A percentile compares a stretch with the other conserved stretches of the same genome.
Conservation (phyloP, 2,113 vertebrate species). For the Brienomyrus brachyistius region DNA sequence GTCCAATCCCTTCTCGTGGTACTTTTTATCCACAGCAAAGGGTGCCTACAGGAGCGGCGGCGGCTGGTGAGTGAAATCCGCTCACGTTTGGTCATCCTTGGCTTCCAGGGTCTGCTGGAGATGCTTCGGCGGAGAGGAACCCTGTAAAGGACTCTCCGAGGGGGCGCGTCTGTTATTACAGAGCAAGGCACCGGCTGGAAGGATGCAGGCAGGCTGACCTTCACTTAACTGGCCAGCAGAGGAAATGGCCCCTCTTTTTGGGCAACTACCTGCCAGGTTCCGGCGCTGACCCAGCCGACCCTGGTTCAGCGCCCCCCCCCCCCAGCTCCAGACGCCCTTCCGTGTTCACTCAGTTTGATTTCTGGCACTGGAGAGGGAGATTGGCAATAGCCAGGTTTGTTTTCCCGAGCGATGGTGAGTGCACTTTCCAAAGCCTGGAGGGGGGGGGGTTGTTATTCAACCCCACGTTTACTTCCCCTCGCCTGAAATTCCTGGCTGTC, state of each 20-base stretch:
- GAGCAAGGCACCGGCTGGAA: not conserved
- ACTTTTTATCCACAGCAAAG: not conserved
- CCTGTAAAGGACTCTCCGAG: not conserved
- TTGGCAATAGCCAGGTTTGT: not conserved
- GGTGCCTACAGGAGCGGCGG: not conserved
- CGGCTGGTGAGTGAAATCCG: not conserved
- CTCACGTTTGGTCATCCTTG: constrained; percentile 2
- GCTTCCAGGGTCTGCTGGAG: not conserved
- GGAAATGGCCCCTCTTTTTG: not conserved
- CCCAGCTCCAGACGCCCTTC: not conserved
- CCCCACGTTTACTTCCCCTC: constrained; percentile 38
- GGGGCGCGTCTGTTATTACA: not conserved
- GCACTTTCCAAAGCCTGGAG: constrained; percentile 35
- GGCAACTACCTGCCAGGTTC: not conserved
- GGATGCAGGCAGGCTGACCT: not conserved
- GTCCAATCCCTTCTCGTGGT: constrained; percentile 25
- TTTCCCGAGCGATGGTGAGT: constrained; percentile 27
- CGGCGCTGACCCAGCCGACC: not conserved
- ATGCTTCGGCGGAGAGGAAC: not conserved
- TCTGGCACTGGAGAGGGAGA: not conserved
- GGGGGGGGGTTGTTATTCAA: constrained; percentile 12
- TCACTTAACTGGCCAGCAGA: not conserved
- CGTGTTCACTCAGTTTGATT: not conserved
- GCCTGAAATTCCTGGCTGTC: constrained; percentile 53
- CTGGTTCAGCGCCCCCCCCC: not conserved